phyloP scores from a whole-genome alignment of 2,113 vertebrate species.

The Alexandromys fortis region DNA sequence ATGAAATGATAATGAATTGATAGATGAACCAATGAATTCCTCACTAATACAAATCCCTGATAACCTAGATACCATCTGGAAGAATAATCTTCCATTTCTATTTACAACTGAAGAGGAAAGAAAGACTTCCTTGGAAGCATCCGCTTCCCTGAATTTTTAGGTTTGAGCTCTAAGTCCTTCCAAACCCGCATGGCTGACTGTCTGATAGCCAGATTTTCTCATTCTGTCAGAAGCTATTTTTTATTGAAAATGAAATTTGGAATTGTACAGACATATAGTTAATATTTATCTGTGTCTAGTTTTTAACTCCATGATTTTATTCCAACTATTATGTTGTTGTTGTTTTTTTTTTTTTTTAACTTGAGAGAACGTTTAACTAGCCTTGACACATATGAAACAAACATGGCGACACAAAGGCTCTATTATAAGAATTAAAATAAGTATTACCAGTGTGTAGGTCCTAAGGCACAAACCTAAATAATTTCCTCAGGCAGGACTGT shows the following conservation, averaged over 20 bases:
- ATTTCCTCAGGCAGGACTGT: neutral
- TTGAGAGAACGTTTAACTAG: neutral
- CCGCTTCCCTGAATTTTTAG: neutral
- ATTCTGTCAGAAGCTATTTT: conserved; percentile 13
- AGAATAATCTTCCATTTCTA: neutral
- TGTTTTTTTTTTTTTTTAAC: neutral
- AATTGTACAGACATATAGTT: neutral
- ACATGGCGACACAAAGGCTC: neutral
- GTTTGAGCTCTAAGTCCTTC: neutral
- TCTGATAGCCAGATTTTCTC: neutral
- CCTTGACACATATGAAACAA: conserved; percentile 1
- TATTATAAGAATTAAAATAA: neutral
- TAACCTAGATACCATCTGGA: neutral
- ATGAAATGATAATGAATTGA: neutral
- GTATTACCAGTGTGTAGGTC: neutral
- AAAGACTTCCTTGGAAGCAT: neutral
- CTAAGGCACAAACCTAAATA: neutral
- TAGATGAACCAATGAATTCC: neutral
- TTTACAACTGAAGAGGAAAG: neutral
- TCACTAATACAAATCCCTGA: neutral
- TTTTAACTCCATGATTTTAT: neutral
- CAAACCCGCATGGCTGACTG: neutral
- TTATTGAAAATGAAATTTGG: neutral
- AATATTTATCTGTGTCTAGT: neutral
- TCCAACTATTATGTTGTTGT: neutral